Conservation (phyloP, 1,140 invertebrate species). For the Philopotamus ludificatus region DNA sequence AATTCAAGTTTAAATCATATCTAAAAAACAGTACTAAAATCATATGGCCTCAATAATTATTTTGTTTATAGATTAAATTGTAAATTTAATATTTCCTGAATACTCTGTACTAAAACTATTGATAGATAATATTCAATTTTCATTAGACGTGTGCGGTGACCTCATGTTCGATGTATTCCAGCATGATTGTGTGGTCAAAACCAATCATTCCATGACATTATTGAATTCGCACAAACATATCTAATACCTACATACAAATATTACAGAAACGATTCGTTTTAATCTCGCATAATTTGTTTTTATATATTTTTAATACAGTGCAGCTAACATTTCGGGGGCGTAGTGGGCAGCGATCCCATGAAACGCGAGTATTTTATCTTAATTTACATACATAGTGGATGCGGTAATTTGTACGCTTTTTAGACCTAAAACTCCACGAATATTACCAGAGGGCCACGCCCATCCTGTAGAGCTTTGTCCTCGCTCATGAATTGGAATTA, state of each 20-base stretch:
- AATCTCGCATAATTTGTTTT: constrained; percentile 9
- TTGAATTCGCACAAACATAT: constrained; percentile 12
- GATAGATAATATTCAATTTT: too few species aligned
- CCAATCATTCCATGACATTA: constrained; percentile 36
- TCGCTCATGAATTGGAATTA: constrained; percentile 12
- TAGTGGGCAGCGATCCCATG: constrained; percentile 1
- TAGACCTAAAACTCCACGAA: constrained; percentile 24
- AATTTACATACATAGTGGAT: constrained; percentile 37
- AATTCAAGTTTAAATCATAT: too few species aligned
- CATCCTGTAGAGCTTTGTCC: constrained; percentile 15
- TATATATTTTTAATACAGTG: constrained; percentile 13
- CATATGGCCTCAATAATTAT: too few species aligned
- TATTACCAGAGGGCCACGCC: constrained; percentile 23
- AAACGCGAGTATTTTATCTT: constrained; percentile 30
- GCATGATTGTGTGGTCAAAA: constrained; percentile 39
- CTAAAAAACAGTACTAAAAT: too few species aligned
- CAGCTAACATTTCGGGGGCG: background rate
- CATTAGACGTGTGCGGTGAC: constrained; percentile 8
- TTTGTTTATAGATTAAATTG: too few species aligned
- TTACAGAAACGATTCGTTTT: background rate
- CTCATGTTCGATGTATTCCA: constrained; percentile 14
- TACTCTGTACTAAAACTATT: too few species aligned
- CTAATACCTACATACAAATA: background rate
- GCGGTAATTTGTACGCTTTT: constrained; percentile 37
- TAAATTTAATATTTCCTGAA: too few species aligned